Base-by-base conservation (phyloP, 2,113 vertebrate genomes). In the Phocoena sinus region DNA sequence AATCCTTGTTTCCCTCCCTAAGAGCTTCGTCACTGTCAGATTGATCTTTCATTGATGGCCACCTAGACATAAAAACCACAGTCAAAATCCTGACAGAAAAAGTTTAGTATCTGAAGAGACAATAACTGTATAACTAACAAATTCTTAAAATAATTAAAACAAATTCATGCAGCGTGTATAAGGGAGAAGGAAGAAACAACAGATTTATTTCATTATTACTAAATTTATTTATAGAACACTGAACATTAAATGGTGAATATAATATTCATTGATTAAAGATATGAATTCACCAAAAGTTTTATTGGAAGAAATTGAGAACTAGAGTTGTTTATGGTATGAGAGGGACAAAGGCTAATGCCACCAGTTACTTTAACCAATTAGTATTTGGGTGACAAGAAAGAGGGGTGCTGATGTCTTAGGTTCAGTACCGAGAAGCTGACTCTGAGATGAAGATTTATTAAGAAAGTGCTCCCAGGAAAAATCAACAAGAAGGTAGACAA, bases 131-230 rank as follows among this genome's bases (percentile, higher is more conserved):
- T 71, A 79, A 92, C 3, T 63, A 68, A 86, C 31, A 77, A 95
- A 56, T 47, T 73, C 73, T 91, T 91, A 25, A 81, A 90, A 86
- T 65, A 65, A 60, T 92, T 81, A 86, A 92, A 95, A 68, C 31
- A 94, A 96, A 53, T 53, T 58, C 36, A 58, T 91, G 21, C 26
- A 63, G 5, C 20, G 11, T 70, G 56, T 26, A 7, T 8, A 88
- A 97, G 17, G 15, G 33, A 65, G 10, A 97, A 90, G 47, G 71
- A 84, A 80, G 26, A 68, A 94, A 91, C 33, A 53, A 93, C 3
- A 91, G 28, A 53, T 33, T 89, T 88, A 33, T 89, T 84, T 83
- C 21, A 36, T 86, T 23, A 70, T 86, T 68, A 74, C n/a, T 70
- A 91, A 93, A 89, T 80, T 88, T 14, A 33, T 84, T 60, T 68